Evolutionary conservation across 2,113 vertebrate genomes (phyloP), one percentile per base, ranked within the genome.

Genomic region (Meles meles): DNA sequence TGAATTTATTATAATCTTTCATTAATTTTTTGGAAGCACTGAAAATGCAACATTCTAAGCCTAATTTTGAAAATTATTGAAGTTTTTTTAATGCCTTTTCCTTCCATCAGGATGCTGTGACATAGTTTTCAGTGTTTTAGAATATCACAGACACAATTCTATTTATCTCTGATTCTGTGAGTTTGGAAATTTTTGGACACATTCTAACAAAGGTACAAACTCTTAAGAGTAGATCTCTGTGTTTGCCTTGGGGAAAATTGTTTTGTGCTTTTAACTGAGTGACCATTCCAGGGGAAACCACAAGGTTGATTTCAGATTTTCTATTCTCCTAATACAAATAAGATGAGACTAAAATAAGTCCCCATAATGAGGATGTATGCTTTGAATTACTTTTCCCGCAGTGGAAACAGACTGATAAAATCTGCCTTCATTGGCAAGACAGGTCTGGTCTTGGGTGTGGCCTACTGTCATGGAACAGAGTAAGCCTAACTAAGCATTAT

Each of bases 151-250:
- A 71, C 5, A 20, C 34, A 81, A 84, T 93, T 95, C 18, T 34
- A 76, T 83, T 97, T 97, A 88, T 71, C n/a, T 81, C 69, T 84
- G 79, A 89, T 65, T 91, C 21, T 74, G 44, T 61, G 72, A 91
- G 29, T 49, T 42, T 90, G 63, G 44, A 92, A 87, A 72, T 55
- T 87, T 93, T 96, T 79, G n/a, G 34, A 65, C 59, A 90, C 65
- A 49, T 96, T 74, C 52, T 89, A 83, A 80, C n/a, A 96, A 81
- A 91, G 59, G 37, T 61, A 72, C 96, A 67, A 82, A 88, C 82
- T 88, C 85, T 91, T 71, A 82, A 21, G 69, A 31, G 61, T 37
- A 91, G 49, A 7, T 93, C 76, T 27, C 57, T 72, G n/a, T 88
- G 71, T 1, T 63, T 90, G 17, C 57, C 71, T 87, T 59, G n/a